Conservation (phyloP, 2,113 vertebrate genomes). For the Tetrax tetrax region DNA sequence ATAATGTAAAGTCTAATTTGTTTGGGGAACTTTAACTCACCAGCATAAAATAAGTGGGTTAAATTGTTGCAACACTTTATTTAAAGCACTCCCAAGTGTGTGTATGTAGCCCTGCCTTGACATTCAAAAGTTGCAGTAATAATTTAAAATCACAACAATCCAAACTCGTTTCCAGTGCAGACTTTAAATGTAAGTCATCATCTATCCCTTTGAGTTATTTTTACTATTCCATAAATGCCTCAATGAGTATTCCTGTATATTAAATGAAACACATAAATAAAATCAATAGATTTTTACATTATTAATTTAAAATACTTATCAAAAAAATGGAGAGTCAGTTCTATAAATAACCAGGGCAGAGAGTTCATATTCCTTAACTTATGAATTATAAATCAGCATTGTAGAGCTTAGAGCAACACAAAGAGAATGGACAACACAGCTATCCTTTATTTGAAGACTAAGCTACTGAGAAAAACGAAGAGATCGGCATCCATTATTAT, state of each 20-base stretch:
- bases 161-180: background rate
- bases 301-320: conserved; percentile 56
- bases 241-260: conserved; percentile 23
- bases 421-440: background rate
- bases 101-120: background rate
- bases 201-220: background rate
- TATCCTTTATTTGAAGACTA: background rate
- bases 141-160: background rate
- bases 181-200: background rate
- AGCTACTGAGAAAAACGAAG: background rate
- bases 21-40: background rate
- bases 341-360: conserved; percentile 41
- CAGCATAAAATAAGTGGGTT: background rate
- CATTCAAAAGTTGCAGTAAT: background rate
- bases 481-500: background rate
- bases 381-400: conserved; percentile 42
- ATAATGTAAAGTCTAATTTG: background rate
- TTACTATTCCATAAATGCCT: background rate
- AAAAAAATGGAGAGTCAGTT: conserved; percentile 9
- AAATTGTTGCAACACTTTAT: background rate
- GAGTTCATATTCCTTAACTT: conserved; percentile 7
- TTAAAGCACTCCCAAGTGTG: background rate
- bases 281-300: conserved; percentile 61
- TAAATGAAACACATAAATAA: conserved; percentile 47
- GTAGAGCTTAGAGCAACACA: background rate